Conservation (phyloP, 2,888 invertebrate species). For the Acleris emargana region DNA sequence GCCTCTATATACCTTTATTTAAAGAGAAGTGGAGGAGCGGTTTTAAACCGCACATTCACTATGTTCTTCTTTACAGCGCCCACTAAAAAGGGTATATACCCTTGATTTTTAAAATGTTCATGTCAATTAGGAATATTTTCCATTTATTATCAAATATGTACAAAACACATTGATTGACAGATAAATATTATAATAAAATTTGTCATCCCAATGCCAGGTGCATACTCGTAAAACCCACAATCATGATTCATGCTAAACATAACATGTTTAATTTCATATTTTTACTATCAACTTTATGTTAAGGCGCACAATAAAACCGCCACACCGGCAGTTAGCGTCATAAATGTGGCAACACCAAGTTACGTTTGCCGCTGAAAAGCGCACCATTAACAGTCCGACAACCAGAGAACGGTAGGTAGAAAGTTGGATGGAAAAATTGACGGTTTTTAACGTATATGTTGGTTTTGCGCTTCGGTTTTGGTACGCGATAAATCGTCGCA, state of each 20-base stretch:
- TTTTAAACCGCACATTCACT: too few species aligned
- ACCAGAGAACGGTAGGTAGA: not conserved
- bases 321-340: slow-evolving; percentile 17
- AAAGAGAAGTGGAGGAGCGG: too few species aligned
- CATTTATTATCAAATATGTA: too few species aligned
- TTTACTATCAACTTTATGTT: slow-evolving; percentile 22
- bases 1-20: too few species aligned
- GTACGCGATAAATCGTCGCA: slow-evolving; percentile 15
- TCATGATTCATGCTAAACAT: slow-evolving; percentile 8
- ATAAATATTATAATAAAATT: not conserved
- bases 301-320: slow-evolving; percentile 15
- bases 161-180: too few species aligned
- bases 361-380: slow-evolving; percentile 1
- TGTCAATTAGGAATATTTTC: too few species aligned
- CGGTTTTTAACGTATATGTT: slow-evolving; percentile 2
- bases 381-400: not conserved
- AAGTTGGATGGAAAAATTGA: slow-evolving; percentile 1
- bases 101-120: too few species aligned
- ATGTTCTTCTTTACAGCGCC: too few species aligned
- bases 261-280: slow-evolving; percentile 20
- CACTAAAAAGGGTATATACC: too few species aligned
- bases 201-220: not conserved
- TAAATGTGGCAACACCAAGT: slow-evolving; percentile 13
- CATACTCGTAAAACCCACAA: slow-evolving; percentile 11
- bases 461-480: slow-evolving; percentile 19